A percentile compares a stretch with the other conserved stretches of the same genome.
phyloP scores from a whole-genome alignment of 2,113 vertebrate genomes.

The Pelecanus crispus region DNA sequence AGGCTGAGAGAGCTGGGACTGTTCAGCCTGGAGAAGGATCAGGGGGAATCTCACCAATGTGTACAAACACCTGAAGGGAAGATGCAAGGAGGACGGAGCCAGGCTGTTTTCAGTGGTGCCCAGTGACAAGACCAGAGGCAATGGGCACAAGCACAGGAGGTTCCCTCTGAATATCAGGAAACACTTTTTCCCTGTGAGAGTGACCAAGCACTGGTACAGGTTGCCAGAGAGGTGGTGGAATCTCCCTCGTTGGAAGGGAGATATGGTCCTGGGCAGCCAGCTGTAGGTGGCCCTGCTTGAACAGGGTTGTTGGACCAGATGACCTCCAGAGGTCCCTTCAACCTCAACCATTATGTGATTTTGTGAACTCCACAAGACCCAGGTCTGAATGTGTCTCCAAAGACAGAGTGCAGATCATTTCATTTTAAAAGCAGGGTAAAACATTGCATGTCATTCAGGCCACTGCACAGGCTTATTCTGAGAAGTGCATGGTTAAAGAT shows the following conservation, averaged over 20 bases:
- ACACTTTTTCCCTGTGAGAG: neutral
- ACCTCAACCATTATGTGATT: neutral
- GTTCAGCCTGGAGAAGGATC: neutral
- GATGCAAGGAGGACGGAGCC: neutral
- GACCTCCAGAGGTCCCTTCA: neutral
- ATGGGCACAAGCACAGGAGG: neutral
- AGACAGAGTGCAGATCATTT: neutral
- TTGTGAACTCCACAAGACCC: neutral
- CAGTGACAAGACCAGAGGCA: neutral
- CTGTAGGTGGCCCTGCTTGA: neutral
- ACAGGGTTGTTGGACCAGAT: neutral
- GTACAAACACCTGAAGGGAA: neutral
- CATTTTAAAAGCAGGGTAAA: neutral
- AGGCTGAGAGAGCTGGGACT: neutral
- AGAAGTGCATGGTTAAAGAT: neutral
- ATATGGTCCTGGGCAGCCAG: accelerated
- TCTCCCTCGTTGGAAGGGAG: neutral
- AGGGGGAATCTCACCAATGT: neutral
- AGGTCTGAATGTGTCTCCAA: neutral
- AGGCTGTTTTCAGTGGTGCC: neutral
- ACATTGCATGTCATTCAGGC: neutral
- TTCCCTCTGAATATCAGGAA: neutral
- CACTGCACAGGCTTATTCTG: neutral
- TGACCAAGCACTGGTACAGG: neutral
- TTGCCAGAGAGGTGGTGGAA: neutral